Evolutionary conservation across 2,113 vertebrate genomes (phyloP).

Genomic region (Condylura cristata): DNA sequence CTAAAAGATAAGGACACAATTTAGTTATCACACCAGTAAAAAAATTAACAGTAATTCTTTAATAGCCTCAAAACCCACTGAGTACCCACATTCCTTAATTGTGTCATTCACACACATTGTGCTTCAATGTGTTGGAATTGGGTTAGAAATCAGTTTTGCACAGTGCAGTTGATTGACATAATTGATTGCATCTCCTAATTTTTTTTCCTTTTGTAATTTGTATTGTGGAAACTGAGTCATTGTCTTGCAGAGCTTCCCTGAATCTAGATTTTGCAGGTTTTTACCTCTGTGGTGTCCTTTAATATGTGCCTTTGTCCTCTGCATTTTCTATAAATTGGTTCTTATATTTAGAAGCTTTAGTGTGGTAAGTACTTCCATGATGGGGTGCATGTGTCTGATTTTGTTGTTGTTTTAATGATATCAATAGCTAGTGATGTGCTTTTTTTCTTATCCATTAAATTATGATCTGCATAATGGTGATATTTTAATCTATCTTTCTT

Average conservation of each 20-base stretch:
- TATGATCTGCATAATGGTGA: neutral
- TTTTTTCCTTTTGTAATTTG: neutral
- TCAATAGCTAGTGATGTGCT: conserved; percentile 31
- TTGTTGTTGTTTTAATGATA: neutral
- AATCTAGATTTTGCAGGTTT: conserved; percentile 48
- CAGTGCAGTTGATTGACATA: neutral
- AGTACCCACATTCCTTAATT: neutral
- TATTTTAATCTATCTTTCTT: conserved; percentile 8
- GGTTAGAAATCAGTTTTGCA: neutral
- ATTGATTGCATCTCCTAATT: conserved; percentile 32
- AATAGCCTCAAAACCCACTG: neutral
- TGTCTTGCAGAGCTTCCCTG: conserved; percentile 14
- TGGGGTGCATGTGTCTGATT: neutral
- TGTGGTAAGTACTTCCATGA: conserved; percentile 28
- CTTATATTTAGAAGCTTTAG: conserved; percentile 56
- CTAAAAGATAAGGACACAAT: neutral
- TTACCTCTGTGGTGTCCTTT: neutral
- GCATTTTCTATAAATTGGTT: conserved; percentile 43
- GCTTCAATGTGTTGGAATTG: conserved; percentile 7
- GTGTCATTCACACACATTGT: conserved; percentile 2
- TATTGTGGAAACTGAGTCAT: conserved; percentile 40
- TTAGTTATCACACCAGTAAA: conserved; percentile 25
- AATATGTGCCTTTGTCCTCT: conserved; percentile 39
- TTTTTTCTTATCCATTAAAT: conserved; percentile 38
- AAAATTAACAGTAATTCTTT: neutral